Base-by-base conservation (phyloP, 2,113 vertebrate genomes). In the Ptilorrhoa leucosticta region DNA sequence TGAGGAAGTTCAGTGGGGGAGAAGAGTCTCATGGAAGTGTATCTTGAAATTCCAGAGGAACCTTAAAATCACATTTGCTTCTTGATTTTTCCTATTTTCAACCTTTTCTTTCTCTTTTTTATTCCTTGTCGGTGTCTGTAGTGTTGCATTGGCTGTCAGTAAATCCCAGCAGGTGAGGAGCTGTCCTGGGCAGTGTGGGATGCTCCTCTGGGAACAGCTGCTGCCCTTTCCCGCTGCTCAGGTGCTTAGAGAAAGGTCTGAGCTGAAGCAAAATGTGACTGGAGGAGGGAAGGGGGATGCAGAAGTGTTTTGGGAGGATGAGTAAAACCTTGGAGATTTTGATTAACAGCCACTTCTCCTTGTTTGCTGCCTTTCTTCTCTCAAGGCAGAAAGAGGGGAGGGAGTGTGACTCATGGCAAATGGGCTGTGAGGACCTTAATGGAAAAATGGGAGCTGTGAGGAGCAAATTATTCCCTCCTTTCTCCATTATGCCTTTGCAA, bases 81-180 rank as follows among this genome's bases (percentile, higher is more conserved):
- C 11, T 56, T 83, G 16, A 7, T 57, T 86, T 11, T 89, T 82
- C 19, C 18, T 27, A 3, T 31, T 92, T 87, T 42, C 39, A 39
- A 35, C n/a, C 1, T 3, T 45, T 35, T 33, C 11, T 27, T 26
- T 56, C 13, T 26, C 6, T 28, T 47, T 64, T 23, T 19, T 10
- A 2, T 84, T 60, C 2, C 35, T 39, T 33, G 6, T 14, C 0
- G 1, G 2, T 61, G 23, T 37, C 20, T 42, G 16, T 6, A 7
- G 58, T 22, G 64, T 27, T 54, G n/a, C 18, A 0, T 1, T 39
- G 70, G 7, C 39, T 58, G 45, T 39, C 18, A 19, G 21, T 37
- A 16, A 24, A 31, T 3, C 3, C 4, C 27, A 44, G 11, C 11
- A 7, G 5, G 10, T 18, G 24, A 39, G 37, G 45, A 60, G 48